phyloP scores from a whole-genome alignment of 2,113 vertebrate genomes.

The Lepisosteus osseus region DNA sequence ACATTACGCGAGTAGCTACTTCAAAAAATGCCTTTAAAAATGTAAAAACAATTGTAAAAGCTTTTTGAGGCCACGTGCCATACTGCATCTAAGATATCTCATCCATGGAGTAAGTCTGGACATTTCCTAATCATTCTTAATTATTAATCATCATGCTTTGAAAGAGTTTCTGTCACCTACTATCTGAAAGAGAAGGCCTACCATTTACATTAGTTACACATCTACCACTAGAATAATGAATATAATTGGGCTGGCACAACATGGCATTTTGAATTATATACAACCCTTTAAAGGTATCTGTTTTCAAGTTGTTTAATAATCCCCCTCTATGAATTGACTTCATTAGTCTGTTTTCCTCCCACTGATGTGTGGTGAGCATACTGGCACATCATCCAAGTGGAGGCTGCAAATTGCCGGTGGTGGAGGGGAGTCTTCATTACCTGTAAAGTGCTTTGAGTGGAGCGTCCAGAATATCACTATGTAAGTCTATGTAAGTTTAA shows the following conservation, averaged over 20 bases:
- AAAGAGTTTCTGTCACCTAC: constrained; percentile 19
- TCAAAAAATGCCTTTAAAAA: constrained; percentile 36
- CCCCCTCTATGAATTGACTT: too few relatives aligned
- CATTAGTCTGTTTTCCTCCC: too few relatives aligned
- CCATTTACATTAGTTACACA: constrained; percentile 57
- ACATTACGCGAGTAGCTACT: constrained; percentile 63
- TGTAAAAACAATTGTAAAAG: constrained; percentile 31
- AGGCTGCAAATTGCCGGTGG: too few relatives aligned
- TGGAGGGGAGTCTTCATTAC: too few relatives aligned
- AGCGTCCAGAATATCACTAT: too few relatives aligned
- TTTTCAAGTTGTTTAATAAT: too few relatives aligned
- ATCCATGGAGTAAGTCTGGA: constrained; percentile 19
- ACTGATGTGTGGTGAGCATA: too few relatives aligned
- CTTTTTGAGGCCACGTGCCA: constrained; percentile 48
- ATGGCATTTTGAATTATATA: constrained; percentile 1
- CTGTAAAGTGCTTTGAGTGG: too few relatives aligned
- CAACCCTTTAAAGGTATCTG: neutral
- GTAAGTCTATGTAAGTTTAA: too few relatives aligned
- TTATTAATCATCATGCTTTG: constrained; percentile 13
- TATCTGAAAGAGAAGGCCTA: constrained; percentile 53
- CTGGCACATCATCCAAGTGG: too few relatives aligned
- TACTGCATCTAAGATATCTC: constrained; percentile 34
- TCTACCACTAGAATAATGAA: constrained; percentile 23
- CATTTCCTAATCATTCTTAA: constrained; percentile 39
- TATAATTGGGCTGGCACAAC: too few relatives aligned